Percentiles rank a stretch among this genome's conserved stretches.
phyloP scores from a whole-genome alignment of 1,140 invertebrate genomes.

The Trachelipus rathkii region DNA sequence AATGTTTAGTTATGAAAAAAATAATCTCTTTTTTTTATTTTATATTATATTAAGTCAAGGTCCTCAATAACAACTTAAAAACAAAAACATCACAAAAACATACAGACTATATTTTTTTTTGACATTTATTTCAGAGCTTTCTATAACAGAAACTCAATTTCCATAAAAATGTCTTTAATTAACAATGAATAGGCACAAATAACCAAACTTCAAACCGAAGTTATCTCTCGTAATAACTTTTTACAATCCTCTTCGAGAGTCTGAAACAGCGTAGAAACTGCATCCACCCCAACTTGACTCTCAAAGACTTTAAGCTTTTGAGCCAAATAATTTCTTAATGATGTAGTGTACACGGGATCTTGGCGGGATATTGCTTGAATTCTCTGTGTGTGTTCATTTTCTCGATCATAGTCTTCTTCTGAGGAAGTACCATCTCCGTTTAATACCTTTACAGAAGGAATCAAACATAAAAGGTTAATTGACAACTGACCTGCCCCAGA shows the following conservation, averaged over 20 bases:
- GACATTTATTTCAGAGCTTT: no score
- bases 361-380: conserved; percentile 58
- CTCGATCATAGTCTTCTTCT: conserved; percentile 24
- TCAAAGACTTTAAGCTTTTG: conserved; percentile 38
- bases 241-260: not conserved
- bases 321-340: conserved; percentile 31
- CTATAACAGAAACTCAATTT: no score
- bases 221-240: not conserved
- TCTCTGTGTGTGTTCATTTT: conserved; percentile 50
- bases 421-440: not conserved
- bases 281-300: not conserved
- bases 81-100: no score
- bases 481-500: no score
- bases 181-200: not conserved
- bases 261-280: not conserved
- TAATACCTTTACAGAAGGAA: not conserved
- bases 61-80: no score
- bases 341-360: conserved; percentile 64
- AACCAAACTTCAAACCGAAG: not conserved
- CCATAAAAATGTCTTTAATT: no score
- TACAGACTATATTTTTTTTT: no score
- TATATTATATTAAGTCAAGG: no score
- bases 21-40: no score
- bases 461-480: conserved; percentile 55
- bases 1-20: no score